Base-by-base conservation (phyloP, 2,888 invertebrate genomes). In the Drosophila anomalipes region DNA sequence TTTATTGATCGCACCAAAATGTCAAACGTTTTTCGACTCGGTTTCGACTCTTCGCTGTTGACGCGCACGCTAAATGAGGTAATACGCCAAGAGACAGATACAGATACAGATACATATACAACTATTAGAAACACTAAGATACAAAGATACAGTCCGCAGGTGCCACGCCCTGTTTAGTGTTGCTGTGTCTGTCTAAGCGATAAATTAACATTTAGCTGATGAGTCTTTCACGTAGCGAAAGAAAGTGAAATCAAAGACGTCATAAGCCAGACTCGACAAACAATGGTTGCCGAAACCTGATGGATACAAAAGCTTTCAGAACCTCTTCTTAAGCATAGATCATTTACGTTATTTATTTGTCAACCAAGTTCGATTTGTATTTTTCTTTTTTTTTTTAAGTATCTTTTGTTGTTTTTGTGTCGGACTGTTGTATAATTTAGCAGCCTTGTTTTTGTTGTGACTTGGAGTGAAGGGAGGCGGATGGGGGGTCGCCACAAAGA, bases 1-100 rank as follows among this genome's bases (percentile, higher is more conserved):
- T 87, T 89, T 88, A 89, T 88, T 88, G 89, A 79, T 82, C 85
- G 80, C 87, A 87, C 85, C 79, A 86, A 88, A 88, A 88, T 89
- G 89, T 88, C 88, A 89, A 89, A 88, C 86, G 89, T 80, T 89
- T 85, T 85, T 85, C 78, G 82, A 76, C 70, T 78, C 74, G 70
- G 12, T 73, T 69, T 63, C 61, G 52, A 58, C 30, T 39, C 39
- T 57, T 58, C 67, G 74, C 65, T 71, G 72, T 67, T 70, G 66
- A 73, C 77, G 60, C 56, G 74, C 68, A 53, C 79, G 67, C 65
- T 74, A 79, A 87, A 87, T 88, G 87, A 88, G 89, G 87, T 88
- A 88, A 88, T 88, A 86, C 53, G 28, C 35, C 32, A 71, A 72
- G 62, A 72, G 60, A 66, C 56, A 66, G 39, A 12, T 44, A 28